Evolutionary conservation across 2,113 vertebrate species (phyloP), one percentile per base, ranked within the genome.

Genomic region (Hiodon alosoides): DNA sequence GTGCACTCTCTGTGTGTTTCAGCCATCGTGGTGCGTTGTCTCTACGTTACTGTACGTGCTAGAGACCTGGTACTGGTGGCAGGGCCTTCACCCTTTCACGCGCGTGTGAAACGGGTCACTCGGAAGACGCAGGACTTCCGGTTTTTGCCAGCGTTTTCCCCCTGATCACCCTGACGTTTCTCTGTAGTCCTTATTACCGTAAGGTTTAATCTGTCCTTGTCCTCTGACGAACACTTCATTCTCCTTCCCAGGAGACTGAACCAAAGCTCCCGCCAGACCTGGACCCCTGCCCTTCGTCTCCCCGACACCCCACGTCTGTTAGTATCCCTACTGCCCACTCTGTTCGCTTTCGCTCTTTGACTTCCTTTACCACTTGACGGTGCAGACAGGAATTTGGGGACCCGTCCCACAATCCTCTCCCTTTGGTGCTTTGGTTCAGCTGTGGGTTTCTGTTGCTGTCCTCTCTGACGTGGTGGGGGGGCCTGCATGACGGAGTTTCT

Each of bases 251-350:
- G 79, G 97, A 98, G 2, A 88, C 90, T 77, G 82, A 90, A 85
- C 89, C 90, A 78, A 96, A 93, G 88, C 82, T 83, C 82, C 89
- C 92, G 83, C 88, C 93, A 71, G 95, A 96, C 86, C 92, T 92
- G 65, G 95, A 96, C 59, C 91, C 89, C 74, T 89, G 92, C 86
- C 92, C 93, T 83, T 92, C 94, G 17, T 96, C 95, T 86, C 94
- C 95, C 86, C 95, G 94, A 89, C 90, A 91, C 83, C 94, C 94
- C 75, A 78, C 89, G 86, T 93, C 93, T 83, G 96, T 98, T 87
- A 95, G 97, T 98, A 94, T 90, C 58, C 77, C 76, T 47, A 48
- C 55, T 48, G 4, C 50, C 47, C 7, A 51, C 78, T n/a, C 11
- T 17, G 13, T 64, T n/a, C 60, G 11, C 47, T 17, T 2, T 13